These are phyloP conservation scores for Poecilia picta DNA, from an alignment of 2,797 vertebrate species.

Conservation along the genomic window DNA sequence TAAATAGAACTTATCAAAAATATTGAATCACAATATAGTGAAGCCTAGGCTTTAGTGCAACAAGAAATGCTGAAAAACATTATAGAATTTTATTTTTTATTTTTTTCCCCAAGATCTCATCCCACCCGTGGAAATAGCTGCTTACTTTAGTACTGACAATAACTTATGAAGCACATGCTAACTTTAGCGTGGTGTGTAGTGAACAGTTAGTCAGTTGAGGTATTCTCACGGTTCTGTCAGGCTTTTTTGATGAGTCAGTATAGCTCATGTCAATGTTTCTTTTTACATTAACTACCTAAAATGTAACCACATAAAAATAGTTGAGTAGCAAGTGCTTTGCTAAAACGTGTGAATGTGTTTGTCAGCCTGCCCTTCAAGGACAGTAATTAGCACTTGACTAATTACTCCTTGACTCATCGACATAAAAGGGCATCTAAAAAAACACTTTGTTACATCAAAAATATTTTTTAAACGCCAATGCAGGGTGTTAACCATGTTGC, in stretches of 20 bases:
- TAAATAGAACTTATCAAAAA: neutral
- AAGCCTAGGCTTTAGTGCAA: neutral
- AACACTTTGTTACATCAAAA: neutral
- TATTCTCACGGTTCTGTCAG: neutral
- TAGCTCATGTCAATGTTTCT: neutral
- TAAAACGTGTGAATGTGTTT: neutral
- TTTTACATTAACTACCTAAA: neutral
- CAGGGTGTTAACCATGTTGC: neutral
- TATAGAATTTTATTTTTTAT: neutral
- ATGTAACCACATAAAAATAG: neutral
- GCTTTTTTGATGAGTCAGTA: neutral
- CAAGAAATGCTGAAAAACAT: neutral
- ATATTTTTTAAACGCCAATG: neutral
- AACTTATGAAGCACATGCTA: neutral
- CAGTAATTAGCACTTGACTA: neutral
- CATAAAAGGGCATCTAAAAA: neutral
- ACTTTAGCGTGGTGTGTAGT: neutral
- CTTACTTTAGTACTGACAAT: neutral
- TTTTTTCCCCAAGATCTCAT: neutral
- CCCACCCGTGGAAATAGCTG: neutral
- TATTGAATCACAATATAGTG: neutral
- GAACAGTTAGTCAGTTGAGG: neutral
- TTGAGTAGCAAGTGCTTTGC: neutral
- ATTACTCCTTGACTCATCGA: neutral
- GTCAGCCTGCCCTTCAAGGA: neutral